Percentiles rank a stretch among this genome's conserved stretches.
These are phyloP conservation scores for Entomobrya proxima DNA, from an alignment of 2,888 invertebrate species.

Conservation along the genomic window DNA sequence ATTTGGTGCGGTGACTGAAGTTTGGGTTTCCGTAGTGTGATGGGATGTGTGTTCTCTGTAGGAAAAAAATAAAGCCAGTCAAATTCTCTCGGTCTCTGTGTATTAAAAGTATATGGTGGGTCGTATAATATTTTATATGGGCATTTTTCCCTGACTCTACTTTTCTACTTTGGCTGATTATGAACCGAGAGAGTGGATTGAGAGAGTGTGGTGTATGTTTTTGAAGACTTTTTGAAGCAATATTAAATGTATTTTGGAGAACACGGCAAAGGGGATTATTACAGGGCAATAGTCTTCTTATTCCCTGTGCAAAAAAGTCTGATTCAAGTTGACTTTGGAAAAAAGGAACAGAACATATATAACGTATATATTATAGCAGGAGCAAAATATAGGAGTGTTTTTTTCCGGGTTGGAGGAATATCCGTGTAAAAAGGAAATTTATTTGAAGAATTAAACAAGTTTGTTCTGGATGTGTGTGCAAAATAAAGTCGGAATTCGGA, in stretches of 20 bases:
- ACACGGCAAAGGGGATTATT: constrained; percentile 41
- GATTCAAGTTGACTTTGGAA: neutral
- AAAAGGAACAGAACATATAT: neutral
- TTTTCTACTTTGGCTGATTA: too few relatives aligned
- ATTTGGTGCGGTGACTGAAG: too few relatives aligned
- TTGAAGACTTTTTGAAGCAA: neutral
- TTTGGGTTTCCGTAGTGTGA: too few relatives aligned
- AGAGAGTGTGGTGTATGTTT: too few relatives aligned
- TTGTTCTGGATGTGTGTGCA: neutral
- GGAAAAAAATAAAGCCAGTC: too few relatives aligned
- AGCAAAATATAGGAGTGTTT: neutral
- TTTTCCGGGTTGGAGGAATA: neutral
- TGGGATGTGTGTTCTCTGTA: too few relatives aligned
- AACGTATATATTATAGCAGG: neutral
- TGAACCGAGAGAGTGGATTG: too few relatives aligned
- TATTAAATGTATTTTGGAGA: neutral
- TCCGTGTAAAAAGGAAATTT: neutral
- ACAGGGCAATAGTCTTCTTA: neutral
- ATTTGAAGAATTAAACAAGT: neutral
- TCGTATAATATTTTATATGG: too few relatives aligned
- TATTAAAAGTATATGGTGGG: too few relatives aligned
- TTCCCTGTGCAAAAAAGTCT: neutral
- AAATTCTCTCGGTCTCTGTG: too few relatives aligned
- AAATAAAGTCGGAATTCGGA: too few relatives aligned
- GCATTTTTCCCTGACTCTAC: too few relatives aligned